These are phyloP conservation scores for Macrocentrus cingulum DNA, from an alignment of 1,140 invertebrate species.

Conservation along the genomic window DNA sequence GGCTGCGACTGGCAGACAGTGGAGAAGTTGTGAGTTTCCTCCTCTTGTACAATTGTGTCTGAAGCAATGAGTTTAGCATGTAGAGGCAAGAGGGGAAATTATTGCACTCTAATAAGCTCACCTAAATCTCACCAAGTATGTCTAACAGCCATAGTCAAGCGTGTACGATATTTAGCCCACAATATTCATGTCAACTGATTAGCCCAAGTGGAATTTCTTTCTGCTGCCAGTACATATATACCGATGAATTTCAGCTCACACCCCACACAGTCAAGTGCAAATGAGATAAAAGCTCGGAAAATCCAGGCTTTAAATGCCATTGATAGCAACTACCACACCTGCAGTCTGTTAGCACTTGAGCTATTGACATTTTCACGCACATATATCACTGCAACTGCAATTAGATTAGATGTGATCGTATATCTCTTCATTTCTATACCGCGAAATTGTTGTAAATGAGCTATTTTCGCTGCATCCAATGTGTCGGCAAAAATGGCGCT, in stretches of 20 bases:
- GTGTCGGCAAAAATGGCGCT: slow-evolving; percentile 34
- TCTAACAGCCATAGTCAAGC: too few relatives aligned
- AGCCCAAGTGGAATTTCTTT: too few relatives aligned
- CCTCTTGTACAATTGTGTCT: slow-evolving; percentile 14
- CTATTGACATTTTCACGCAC: neutral
- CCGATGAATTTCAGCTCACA: too few relatives aligned
- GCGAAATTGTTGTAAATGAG: slow-evolving; percentile 47
- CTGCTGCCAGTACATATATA: too few relatives aligned
- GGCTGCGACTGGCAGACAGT: slow-evolving; percentile 8
- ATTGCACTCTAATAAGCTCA: neutral
- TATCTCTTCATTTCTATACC: too few relatives aligned
- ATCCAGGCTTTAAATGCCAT: neutral
- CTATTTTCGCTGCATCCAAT: slow-evolving; percentile 44
- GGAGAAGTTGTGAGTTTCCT: slow-evolving; percentile 10
- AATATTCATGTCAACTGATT: too few relatives aligned
- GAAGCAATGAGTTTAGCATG: slow-evolving; percentile 9
- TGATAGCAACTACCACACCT: too few relatives aligned
- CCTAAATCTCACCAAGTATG: neutral
- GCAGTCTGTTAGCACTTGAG: neutral
- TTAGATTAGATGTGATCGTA: too few relatives aligned
- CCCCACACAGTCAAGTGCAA: too few relatives aligned
- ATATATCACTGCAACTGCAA: slow-evolving; percentile 37
- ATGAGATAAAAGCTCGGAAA: neutral
- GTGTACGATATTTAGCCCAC: too few relatives aligned
- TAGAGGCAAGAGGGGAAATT: neutral